These are phyloP conservation scores for Potamarius usumacintae DNA, from an alignment of 2,113 vertebrate species.

Conservation along the genomic window DNA sequence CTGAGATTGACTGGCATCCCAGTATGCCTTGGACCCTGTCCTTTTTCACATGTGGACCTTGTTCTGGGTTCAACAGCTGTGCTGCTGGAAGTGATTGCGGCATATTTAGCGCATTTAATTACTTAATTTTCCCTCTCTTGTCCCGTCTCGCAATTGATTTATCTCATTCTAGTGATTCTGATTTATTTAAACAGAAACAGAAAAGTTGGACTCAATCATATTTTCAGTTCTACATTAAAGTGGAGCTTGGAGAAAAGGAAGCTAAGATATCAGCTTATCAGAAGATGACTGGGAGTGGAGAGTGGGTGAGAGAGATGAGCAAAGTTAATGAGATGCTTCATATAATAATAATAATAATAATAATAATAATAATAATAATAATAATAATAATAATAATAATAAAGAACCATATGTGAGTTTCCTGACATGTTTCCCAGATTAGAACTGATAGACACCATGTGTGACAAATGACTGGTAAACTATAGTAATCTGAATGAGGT, in stretches of 20 bases:
- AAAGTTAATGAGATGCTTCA: background rate
- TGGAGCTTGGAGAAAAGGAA: background rate
- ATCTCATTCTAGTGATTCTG: no score
- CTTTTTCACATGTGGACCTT: background rate
- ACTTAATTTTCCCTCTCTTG: background rate
- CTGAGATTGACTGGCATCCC: background rate
- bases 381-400: background rate
- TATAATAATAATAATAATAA: no score
- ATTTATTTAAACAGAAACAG: background rate
- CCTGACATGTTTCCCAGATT: background rate
- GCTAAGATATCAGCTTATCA: background rate
- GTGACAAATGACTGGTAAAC: constrained; percentile 38
- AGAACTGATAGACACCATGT: constrained; percentile 11
- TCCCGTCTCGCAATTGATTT: background rate
- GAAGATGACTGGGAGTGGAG: background rate
- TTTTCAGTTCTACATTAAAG: background rate
- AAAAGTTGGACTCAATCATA: background rate
- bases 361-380: background rate
- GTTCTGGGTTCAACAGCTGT: background rate
- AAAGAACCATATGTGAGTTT: background rate
- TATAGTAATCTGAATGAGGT: constrained; percentile 28
- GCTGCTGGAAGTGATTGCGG: constrained; percentile 7
- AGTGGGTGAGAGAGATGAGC: background rate
- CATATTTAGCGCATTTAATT: background rate
- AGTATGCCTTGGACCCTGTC: background rate